phyloP scores from a whole-genome alignment of 2,113 vertebrate species.

The Cebus imitator region DNA sequence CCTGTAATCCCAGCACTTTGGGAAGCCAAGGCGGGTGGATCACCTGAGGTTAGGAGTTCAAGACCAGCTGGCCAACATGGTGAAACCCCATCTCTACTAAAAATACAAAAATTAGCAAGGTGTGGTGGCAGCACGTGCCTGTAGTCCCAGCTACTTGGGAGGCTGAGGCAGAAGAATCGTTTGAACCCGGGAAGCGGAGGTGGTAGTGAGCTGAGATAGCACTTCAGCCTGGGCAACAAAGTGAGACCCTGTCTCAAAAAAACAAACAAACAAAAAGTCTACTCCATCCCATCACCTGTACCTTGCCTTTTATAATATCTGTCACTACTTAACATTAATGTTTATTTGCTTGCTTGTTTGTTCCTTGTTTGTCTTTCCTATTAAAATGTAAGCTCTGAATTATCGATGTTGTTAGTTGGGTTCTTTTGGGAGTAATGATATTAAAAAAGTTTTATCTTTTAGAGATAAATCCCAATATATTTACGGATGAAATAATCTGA shows the following conservation, averaged over 20 bases:
- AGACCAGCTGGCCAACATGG: no score
- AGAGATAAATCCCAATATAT: background rate
- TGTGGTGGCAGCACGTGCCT: rapidly evolving
- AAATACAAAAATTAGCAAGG: no score
- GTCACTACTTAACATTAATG: background rate
- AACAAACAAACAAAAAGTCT: background rate
- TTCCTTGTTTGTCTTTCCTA: background rate
- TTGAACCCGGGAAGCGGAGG: no score
- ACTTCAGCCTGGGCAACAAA: no score
- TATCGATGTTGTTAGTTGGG: background rate
- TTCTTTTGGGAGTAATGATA: background rate
- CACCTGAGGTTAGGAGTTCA: no score
- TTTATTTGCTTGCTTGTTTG: background rate
- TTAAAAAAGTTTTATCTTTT: background rate
- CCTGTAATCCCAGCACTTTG: no score
- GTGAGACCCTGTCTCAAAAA: no score
- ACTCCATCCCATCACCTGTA: background rate
- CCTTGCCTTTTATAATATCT: background rate
- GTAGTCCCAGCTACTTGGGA: no score
- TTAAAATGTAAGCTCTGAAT: constrained; percentile 18
- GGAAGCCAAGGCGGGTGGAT: no score
- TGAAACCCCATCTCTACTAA: no score
- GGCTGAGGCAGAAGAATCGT: no score
- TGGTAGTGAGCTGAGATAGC: no score
- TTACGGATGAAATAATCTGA: constrained; percentile 19